Conservation (phyloP, 1,140 invertebrate genomes). For the Cydia pomonella region DNA sequence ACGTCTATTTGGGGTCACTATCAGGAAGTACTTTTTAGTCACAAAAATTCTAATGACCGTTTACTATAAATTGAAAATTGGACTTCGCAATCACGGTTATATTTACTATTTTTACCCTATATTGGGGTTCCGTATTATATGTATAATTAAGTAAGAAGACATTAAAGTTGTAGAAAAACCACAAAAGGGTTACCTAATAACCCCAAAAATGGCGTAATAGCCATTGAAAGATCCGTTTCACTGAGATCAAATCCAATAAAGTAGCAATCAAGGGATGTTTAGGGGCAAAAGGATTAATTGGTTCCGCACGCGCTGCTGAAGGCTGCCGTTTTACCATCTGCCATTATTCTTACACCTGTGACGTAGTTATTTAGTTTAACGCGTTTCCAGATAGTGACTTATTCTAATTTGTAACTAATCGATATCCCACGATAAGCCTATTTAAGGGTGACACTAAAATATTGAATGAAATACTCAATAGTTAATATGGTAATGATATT, state of each 20-base stretch:
- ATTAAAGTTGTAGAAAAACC: conserved; percentile 37
- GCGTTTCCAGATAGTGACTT: not conserved
- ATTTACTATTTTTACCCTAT: too few relatives aligned
- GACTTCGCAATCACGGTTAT: too few relatives aligned
- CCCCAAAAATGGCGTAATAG: conserved; percentile 44
- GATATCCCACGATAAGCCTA: not conserved
- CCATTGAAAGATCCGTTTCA: conserved; percentile 28
- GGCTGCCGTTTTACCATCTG: conserved; percentile 60
- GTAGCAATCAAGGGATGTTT: conserved; percentile 38
- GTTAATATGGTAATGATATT: too few relatives aligned
- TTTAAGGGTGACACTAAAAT: not conserved
- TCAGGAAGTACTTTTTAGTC: too few relatives aligned
- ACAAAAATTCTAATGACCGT: too few relatives aligned
- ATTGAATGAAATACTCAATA: too few relatives aligned
- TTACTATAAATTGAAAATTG: too few relatives aligned
- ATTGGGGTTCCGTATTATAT: too few relatives aligned
- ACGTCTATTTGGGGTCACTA: too few relatives aligned
- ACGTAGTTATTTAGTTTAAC: conserved; percentile 36
- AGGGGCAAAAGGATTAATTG: conserved; percentile 51
- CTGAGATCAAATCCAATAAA: conserved; percentile 44
- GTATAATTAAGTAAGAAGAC: too few relatives aligned
- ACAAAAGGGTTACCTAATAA: conserved; percentile 42
- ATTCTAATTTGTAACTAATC: not conserved
- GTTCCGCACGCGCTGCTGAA: conserved; percentile 64
- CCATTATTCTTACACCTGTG: conserved; percentile 42